A percentile compares a stretch with the other conserved stretches of the same genome.
These are phyloP conservation scores for Streptopelia turtur DNA, from an alignment of 2,797 vertebrate genomes.

Conservation along the genomic window DNA sequence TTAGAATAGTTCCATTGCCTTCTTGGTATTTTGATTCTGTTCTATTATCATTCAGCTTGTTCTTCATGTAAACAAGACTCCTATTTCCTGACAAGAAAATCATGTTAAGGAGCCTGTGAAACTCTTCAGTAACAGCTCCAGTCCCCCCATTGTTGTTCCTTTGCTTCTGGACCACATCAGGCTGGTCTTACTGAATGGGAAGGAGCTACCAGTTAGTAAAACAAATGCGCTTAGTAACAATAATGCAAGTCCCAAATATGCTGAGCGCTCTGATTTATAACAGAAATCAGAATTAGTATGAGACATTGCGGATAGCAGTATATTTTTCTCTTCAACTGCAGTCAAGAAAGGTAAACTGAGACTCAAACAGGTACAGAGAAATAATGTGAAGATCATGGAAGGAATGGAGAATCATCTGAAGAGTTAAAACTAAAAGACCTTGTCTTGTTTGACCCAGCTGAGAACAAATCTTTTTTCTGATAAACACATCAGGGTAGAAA, in stretches of 20 bases:
- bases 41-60: constrained; percentile 1
- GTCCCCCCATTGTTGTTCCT: not conserved
- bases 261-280: not conserved
- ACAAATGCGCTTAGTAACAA: not conserved
- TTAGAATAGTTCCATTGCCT: constrained; percentile 41
- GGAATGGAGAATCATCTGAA: not conserved
- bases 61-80: constrained; percentile 20
- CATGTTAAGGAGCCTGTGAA: not conserved
- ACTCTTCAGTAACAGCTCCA: not conserved
- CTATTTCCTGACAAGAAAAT: constrained; percentile 1
- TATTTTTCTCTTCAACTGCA: not conserved
- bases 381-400: accelerated
- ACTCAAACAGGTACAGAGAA: not conserved
- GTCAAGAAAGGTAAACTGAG: not conserved
- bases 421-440: not conserved
- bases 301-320: not conserved
- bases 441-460: not conserved
- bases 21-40: constrained; percentile 35
- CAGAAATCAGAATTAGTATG: not conserved
- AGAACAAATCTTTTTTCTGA: constrained; percentile 18
- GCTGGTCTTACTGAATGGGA: not conserved
- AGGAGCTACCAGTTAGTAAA: not conserved
- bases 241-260: not conserved
- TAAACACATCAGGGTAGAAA: not conserved
- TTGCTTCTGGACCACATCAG: not conserved